Evolutionary conservation across 2,797 vertebrate species (phyloP).

Genomic region (Pelobates cultripes): DNA sequence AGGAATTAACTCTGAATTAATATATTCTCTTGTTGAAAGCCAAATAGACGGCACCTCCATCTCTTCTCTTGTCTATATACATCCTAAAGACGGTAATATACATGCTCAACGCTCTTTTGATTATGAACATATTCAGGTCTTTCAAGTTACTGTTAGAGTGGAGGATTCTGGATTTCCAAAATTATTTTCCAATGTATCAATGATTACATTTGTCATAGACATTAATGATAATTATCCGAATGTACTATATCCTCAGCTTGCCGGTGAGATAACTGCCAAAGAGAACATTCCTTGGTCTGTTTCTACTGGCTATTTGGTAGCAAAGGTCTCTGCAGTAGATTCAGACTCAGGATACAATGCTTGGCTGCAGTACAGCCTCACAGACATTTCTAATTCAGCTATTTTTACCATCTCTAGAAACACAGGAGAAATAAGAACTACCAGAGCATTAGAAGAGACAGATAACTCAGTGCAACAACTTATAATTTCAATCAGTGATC

Average conservation of each 20-base stretch:
- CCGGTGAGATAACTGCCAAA: slow-evolving; percentile 71
- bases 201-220: slow-evolving; percentile 91
- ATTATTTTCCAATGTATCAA: slow-evolving; percentile 78
- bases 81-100: slow-evolving; percentile 81
- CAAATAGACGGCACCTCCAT: slow-evolving; percentile 80
- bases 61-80: slow-evolving; percentile 89
- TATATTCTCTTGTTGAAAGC: slow-evolving; percentile 80
- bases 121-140: slow-evolving; percentile 61
- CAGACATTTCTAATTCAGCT: slow-evolving; percentile 51
- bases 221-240: slow-evolving; percentile 89
- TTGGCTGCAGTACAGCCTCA: slow-evolving; percentile 62
- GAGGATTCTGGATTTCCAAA: slow-evolving; percentile 82
- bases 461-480: slow-evolving; percentile 17
- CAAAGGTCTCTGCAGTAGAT: slow-evolving; percentile 87
- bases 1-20: slow-evolving; percentile 83
- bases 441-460: not conserved
- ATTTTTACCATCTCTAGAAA: slow-evolving; percentile 57
- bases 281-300: slow-evolving; percentile 81
- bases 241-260: slow-evolving; percentile 79
- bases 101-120: slow-evolving; percentile 92
- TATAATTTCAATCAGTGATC: slow-evolving; percentile 23
- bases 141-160: slow-evolving; percentile 75
- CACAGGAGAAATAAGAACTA: slow-evolving; percentile 66
- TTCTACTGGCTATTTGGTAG: slow-evolving; percentile 81
- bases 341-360: slow-evolving; percentile 69